Evolutionary conservation across 2,797 vertebrate genomes (phyloP).

Genomic region (Sebastes minor): DNA sequence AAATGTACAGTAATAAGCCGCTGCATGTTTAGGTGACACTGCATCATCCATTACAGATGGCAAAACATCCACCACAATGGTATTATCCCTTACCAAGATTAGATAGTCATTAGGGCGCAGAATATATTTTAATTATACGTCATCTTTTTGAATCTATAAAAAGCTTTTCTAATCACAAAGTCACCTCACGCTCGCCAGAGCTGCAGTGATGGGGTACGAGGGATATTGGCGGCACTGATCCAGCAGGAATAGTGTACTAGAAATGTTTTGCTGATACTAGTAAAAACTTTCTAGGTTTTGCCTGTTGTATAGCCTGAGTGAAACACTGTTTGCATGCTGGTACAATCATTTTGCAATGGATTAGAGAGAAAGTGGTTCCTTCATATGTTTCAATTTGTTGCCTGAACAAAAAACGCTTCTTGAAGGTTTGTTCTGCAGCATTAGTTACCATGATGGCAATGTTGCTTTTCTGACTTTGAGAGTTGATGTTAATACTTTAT

Average conservation of each 20-base stretch:
- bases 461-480: not conserved
- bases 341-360: not conserved
- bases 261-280: not conserved
- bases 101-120: not conserved
- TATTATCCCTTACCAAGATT: not conserved
- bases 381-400: not conserved
- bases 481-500: not conserved
- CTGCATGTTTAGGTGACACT: not conserved
- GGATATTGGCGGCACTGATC: not conserved
- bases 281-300: not conserved
- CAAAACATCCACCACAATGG: not conserved
- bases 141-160: not conserved
- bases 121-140: conserved; percentile 4
- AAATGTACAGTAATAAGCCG: not conserved
- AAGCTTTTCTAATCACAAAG: not conserved
- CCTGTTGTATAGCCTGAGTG: not conserved
- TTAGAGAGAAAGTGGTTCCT: not conserved
- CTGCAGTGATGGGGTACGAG: not conserved
- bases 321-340: not conserved
- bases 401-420: not conserved
- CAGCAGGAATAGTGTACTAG: not conserved
- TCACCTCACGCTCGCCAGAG: not conserved
- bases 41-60: not conserved
- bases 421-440: not conserved
- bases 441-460: not conserved